Base-by-base conservation (phyloP, 2,113 vertebrate species). In the Rhynchomys soricoides region DNA sequence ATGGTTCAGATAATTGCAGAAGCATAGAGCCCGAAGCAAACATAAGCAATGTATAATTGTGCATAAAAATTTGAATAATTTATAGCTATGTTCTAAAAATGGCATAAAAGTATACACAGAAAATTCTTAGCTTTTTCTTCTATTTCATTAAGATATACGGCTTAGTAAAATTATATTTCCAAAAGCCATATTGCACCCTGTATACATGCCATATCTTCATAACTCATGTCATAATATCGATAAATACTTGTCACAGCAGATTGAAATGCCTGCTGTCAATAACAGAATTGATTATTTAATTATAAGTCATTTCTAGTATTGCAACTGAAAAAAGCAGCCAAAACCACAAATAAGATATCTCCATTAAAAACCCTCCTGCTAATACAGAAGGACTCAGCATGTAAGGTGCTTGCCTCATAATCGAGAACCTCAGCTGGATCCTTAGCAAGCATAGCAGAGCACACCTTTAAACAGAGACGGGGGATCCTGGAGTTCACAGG, bases 221-320 rank as follows among this genome's bases (percentile, higher is more conserved):
- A 89, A 94, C 1, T n/a, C 6, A 21, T 96, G 70, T 96, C 93
- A 95, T 34, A 96, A 96, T 96, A 96, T 95, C 94, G 95, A 94
- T 19, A 92, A 93, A 87, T 45, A 94, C 79, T 52, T 89, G 34
- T 78, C 55, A 68, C 17, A 94, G 34, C 34, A n/a, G 7, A 70
- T 78, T 95, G 24, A 37, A 94, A 94, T 48, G 37, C 52, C 50
- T 59, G 40, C 48, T 24, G 90, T 89, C 68, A 91, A 37, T 83
- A 75, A 90, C 82, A 92, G 48, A 83, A 31, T 68, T 90, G n/a
- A 71, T 79, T 62, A 57, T 92, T 94, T 95, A 96, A 90, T 97
- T 90, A 96, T 43, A 89, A 89, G 62, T 52, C 17, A 29, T 92
- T 94, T 86, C 31, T 89, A 81, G 70, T 86, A 82, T 87, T 85